Conservation (phyloP, 2,113 vertebrate species). For the Sapajus apella region DNA sequence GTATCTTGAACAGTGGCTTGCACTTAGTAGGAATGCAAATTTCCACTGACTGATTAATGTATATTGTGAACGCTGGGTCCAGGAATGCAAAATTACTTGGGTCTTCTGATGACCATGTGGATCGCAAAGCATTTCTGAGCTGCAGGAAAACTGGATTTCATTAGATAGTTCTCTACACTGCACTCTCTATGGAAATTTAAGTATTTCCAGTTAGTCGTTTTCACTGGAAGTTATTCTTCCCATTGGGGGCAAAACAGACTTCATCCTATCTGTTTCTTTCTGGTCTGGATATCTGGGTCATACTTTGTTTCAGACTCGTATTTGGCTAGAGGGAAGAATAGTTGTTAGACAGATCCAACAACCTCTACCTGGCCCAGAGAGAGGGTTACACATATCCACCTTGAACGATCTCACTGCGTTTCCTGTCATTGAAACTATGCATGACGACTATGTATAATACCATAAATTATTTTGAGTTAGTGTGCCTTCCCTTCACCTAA, state of each 20-base stretch:
- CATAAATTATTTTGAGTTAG: neutral
- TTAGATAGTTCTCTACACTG: neutral
- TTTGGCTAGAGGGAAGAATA: neutral
- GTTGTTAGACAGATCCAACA: neutral
- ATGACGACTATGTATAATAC: neutral
- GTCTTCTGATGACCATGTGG: neutral
- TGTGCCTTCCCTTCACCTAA: neutral
- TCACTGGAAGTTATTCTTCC: conserved; percentile 6
- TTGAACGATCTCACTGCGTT: neutral
- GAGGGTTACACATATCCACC: neutral
- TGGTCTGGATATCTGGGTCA: neutral
- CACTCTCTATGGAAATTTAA: neutral
- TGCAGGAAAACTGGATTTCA: neutral
- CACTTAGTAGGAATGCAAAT: neutral
- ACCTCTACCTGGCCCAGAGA: neutral
- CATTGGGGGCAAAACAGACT: neutral
- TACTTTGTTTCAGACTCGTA: neutral
- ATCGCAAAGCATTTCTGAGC: neutral
- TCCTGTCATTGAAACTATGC: neutral
- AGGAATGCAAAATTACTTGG: neutral
- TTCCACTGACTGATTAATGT: neutral
- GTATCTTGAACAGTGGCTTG: neutral
- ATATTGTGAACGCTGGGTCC: neutral
- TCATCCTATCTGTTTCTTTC: neutral
- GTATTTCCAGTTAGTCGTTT: neutral